Evolutionary conservation across 2,888 invertebrate species (phyloP).

Genomic region (Agonum fuliginosum): DNA sequence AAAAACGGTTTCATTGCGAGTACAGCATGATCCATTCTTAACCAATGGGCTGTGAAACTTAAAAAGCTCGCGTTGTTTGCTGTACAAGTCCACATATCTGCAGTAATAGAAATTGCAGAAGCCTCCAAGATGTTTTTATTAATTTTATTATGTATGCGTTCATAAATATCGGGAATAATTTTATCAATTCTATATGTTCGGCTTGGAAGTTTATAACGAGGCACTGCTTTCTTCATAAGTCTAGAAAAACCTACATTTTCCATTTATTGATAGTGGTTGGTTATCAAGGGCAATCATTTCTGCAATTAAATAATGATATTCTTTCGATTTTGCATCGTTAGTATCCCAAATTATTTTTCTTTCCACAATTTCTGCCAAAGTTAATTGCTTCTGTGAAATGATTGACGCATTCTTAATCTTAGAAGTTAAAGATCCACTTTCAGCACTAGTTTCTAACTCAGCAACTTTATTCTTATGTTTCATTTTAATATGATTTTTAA

Average conservation of each 20-base stretch:
- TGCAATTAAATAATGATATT: slow-evolving; percentile 64
- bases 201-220: neutral
- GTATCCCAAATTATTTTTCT: slow-evolving; percentile 59
- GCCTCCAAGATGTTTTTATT: too few relatives aligned
- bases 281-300: slow-evolving; percentile 65
- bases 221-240: neutral
- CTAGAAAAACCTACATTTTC: neutral
- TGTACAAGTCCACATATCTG: neutral
- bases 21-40: slow-evolving; percentile 63
- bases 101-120: neutral
- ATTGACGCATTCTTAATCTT: too few relatives aligned
- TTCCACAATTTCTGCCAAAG: slow-evolving; percentile 56
- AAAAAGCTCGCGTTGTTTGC: slow-evolving; percentile 61
- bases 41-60: slow-evolving; percentile 59
- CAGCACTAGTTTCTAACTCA: neutral
- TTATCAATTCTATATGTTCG: too few relatives aligned
- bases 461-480: neutral
- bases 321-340: slow-evolving; percentile 62
- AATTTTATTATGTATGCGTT: too few relatives aligned
- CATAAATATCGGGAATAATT: too few relatives aligned
- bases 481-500: neutral
- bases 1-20: slow-evolving; percentile 64
- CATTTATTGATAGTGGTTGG: slow-evolving; percentile 64
- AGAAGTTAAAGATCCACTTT: too few relatives aligned
- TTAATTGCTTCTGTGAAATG: slow-evolving; percentile 43